phyloP scores from a whole-genome alignment of 2,888 invertebrate species.

The Celastrina argiolus region DNA sequence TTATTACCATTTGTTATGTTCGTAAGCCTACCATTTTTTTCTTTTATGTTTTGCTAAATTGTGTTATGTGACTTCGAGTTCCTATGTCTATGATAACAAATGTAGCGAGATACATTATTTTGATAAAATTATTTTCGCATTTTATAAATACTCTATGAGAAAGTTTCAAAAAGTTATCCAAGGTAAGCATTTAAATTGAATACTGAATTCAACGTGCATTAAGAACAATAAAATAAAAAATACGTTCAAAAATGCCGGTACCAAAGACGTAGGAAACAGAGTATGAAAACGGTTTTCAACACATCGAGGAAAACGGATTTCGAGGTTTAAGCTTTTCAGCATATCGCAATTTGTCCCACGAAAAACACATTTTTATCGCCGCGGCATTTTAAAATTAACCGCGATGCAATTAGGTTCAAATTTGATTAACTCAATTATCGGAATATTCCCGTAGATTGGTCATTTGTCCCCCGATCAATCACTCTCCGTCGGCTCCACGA shows the following conservation, averaged over 20 bases:
- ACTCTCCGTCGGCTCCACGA: slow-evolving; percentile 35
- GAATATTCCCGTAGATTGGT: slow-evolving; percentile 37
- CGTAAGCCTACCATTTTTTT: too few species aligned
- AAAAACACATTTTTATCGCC: not conserved
- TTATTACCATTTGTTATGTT: not conserved
- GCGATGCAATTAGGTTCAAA: slow-evolving; percentile 12
- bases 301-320: not conserved
- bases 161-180: too few species aligned
- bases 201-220: too few species aligned
- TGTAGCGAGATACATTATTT: too few species aligned
- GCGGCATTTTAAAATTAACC: not conserved
- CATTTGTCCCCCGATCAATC: slow-evolving; percentile 54
- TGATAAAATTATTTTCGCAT: too few species aligned
- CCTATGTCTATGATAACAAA: too few species aligned
- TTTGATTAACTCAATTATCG: slow-evolving; percentile 8
- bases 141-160: too few species aligned
- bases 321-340: not conserved
- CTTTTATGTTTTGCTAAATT: too few species aligned
- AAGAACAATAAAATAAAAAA: too few species aligned
- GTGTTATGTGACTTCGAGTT: too few species aligned
- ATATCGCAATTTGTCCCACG: not conserved
- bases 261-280: not conserved
- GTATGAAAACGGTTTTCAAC: slow-evolving; percentile 2
- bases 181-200: too few species aligned
- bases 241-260: not conserved